These are phyloP conservation scores for Tachycineta bicolor DNA, from an alignment of 2,113 vertebrate genomes.

Conservation along the genomic window DNA sequence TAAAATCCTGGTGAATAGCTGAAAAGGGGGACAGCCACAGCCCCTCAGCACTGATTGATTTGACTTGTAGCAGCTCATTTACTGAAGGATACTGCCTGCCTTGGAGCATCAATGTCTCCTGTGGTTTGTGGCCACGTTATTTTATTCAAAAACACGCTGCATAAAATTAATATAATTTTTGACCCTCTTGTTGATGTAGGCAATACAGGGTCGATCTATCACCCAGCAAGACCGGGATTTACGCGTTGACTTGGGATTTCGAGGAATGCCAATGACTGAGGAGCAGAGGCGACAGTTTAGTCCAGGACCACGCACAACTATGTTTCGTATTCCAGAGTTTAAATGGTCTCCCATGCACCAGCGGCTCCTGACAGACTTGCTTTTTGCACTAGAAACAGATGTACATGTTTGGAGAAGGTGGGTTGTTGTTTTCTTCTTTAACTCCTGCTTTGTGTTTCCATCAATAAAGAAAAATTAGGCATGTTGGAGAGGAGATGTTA, in stretches of 20 bases:
- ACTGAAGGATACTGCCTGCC: not conserved
- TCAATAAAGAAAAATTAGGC: not conserved
- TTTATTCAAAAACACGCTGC: not conserved
- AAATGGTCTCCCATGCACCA: slow-evolving; percentile 99
- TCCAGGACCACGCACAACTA: slow-evolving; percentile 96
- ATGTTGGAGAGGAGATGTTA: not conserved
- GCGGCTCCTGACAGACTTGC: slow-evolving; percentile 92
- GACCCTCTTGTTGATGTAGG: slow-evolving; percentile 71
- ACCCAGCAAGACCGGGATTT: slow-evolving; percentile 93
- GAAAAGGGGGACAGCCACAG: not conserved
- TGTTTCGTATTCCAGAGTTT: slow-evolving; percentile 99
- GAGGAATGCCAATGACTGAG: slow-evolving; percentile 99
- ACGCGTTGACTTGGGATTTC: slow-evolving; percentile 93
- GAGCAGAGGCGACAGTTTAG: slow-evolving; percentile 97
- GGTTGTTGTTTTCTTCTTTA: not conserved
- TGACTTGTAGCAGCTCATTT: not conserved
- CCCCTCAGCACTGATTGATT: not conserved
- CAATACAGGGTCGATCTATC: slow-evolving; percentile 88
- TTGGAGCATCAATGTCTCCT: not conserved
- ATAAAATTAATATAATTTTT: not conserved
- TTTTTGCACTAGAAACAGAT: slow-evolving; percentile 97
- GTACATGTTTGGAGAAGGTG: slow-evolving; percentile 99
- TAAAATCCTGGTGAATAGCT: not conserved
- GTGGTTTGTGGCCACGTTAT: not conserved
- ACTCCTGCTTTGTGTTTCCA: not conserved